Percentiles rank a stretch among this genome's conserved stretches.
These are phyloP conservation scores for Bombus fervidus DNA, from an alignment of 1,140 invertebrate species.

Conservation along the genomic window DNA sequence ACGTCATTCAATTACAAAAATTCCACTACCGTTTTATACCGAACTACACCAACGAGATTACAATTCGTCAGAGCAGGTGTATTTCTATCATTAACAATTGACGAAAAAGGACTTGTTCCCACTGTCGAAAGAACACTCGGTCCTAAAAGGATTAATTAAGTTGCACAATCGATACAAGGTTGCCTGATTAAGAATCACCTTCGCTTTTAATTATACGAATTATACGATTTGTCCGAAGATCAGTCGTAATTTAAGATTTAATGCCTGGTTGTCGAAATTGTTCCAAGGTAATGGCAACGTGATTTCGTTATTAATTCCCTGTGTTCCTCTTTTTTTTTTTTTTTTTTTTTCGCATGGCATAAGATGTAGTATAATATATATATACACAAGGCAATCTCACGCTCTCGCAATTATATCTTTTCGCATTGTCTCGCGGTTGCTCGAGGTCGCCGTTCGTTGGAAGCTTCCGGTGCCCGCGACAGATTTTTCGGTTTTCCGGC, in stretches of 20 bases:
- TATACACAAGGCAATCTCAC: neutral
- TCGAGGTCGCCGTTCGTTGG: constrained; percentile 15
- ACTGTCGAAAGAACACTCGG: neutral
- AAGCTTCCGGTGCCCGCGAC: constrained; percentile 1
- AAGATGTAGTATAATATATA: neutral
- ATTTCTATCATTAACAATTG: neutral
- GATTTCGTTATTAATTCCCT: neutral
- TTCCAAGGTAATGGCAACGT: neutral
- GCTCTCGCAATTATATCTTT: constrained; percentile 16
- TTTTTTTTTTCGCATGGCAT: neutral
- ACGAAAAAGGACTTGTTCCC: neutral
- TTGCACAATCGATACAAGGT: neutral
- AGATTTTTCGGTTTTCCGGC: constrained; percentile 9
- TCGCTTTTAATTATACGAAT: constrained; percentile 1
- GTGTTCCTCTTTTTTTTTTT: neutral
- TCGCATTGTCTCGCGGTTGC: constrained; percentile 4
- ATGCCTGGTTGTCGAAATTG: neutral
- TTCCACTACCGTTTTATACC: no score
- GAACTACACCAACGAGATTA: no score
- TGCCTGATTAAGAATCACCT: neutral
- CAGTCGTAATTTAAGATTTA: neutral
- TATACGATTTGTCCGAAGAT: neutral
- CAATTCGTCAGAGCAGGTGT: neutral
- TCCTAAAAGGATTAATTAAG: neutral
- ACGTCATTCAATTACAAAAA: no score